Evolutionary conservation across 2,888 invertebrate genomes (phyloP), one percentile per base, ranked within the genome.

Genomic region (Macrosiphum euphorbiae): DNA sequence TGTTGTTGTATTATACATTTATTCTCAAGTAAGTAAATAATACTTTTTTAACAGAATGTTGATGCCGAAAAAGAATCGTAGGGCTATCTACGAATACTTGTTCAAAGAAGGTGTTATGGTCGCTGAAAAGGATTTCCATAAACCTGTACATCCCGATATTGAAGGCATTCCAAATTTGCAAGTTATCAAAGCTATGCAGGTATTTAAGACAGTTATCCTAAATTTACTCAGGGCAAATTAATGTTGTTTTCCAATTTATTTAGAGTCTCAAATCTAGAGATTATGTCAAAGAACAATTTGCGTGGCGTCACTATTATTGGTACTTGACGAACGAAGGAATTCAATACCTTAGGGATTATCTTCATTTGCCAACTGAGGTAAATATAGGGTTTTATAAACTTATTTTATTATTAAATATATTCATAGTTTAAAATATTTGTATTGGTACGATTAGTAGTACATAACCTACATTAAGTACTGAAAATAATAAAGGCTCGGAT

Each of bases 251-350:
- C 0, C 4, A n/a, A 41, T 91, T 20, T 94, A 96, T 96, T 44
- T 95, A 97, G 97, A 99, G 99, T 20, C 96, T 99, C 95, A 99
- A 99, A 96, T 99, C 99, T 8, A 97, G 98, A 96, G 99, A 99
- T 94, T 98, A 97, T 95, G 99, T 99, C n/a, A 98, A 98, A 96
- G 99, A 99, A 97, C 99, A 99, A 96, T 99, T 99, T 96, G 99
- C 99, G 10, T 99, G 99, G 99, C 97, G 99, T 95, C 99, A 99
- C 96, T 99, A 98, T 95, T 99, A 99, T 96, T 99, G 99, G 99
- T 99, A 99, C 96, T 97, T 99, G 95, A 99, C 99, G 95, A 99
- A 99, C 96, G 99, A 99, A 95, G 99, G 99, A 95, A 99, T 99
- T 96, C 98, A 98, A 96, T 99, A 99, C 96, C 96, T 99, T 95